phyloP scores from a whole-genome alignment of 2,797 vertebrate genomes.

The Onychomys arenicola region DNA sequence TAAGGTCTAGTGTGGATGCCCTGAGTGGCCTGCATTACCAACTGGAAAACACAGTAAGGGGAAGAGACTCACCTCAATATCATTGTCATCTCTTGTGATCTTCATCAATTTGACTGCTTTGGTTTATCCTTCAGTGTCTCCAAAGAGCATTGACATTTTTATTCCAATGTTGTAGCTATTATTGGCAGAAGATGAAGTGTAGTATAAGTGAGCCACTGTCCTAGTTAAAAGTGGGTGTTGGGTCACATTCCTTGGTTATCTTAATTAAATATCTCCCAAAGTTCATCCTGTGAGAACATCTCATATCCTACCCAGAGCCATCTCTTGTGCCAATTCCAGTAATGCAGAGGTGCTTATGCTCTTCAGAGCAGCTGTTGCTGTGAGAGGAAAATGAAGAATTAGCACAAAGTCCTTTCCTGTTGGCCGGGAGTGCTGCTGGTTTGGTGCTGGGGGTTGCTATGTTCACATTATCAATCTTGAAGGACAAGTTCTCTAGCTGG shows the following conservation, averaged over 20 bases:
- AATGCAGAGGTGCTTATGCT: not conserved
- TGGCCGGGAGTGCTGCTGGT: not conserved
- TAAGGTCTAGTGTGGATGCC: not conserved
- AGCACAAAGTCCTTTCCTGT: not conserved
- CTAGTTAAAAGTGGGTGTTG: not conserved
- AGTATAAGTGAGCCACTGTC: not conserved
- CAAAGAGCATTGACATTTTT: not conserved
- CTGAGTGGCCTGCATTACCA: not conserved
- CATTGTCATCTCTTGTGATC: no score
- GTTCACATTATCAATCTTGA: not conserved
- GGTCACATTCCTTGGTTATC: constrained; percentile 17
- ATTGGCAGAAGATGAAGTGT: not conserved
- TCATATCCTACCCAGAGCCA: not conserved
- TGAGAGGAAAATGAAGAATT: not conserved
- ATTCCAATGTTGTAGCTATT: not conserved
- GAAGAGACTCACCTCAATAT: not conserved
- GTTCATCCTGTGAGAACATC: not conserved
- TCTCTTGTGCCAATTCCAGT: not conserved
- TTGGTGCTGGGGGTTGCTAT: not conserved
- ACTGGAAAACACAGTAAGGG: not conserved
- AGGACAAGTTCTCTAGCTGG: not conserved
- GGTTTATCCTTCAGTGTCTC: not conserved
- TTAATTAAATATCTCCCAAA: constrained; percentile 49
- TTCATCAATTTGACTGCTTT: not conserved
- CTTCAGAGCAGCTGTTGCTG: not conserved